Evolutionary conservation across 2,888 invertebrate species (phyloP), one percentile per base, ranked within the genome.

Genomic region (Drepanosiphum platanoidis): DNA sequence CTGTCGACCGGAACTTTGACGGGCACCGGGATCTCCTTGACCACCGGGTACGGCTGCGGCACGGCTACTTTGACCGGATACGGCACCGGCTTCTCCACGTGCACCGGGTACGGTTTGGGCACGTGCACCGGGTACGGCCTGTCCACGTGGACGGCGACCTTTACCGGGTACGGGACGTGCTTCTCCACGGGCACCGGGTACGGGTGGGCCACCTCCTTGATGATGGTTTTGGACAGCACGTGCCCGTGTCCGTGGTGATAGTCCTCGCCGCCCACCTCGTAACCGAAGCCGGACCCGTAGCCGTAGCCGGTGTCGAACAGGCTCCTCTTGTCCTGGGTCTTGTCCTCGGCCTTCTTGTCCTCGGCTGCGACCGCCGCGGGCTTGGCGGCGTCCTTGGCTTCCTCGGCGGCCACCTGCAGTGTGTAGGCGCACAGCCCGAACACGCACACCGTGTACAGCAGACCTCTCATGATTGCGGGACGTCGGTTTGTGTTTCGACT

Each of bases 11-110:
- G 88, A 11, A 88, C 94, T 89, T 94, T 94, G 7, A 94, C 94
- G 1, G 93, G 93, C 90, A 93, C 94, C 2, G 94, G 94, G 27
- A 94, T 93, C 87, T 93, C 93, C 88, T 93, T 93, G 88, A 94
- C 94, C 83, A 94, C 88, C 34, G 88, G 87, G 87, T 88, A 88
- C 18, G 88, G 88, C 71, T 87, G 81, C 0, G 88, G 88, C 18
- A 88, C 87, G 22, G 87, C 87, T 5, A 88, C 87, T 46, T 88
- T 88, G 32, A 88, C 88, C 8, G 88, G 88, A 75, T 88, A 87
- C 36, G 88, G 88, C n/a, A 88, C 87, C 36, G 87, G 87, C 46
- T 87, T 88, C 79, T 87, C 88, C 8, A 88, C 88, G 61, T 87
- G 87, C 22, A 88, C 88, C 22, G 88, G 88, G 86, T 88, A 88